Evolutionary conservation across 2,797 vertebrate genomes (phyloP).

Genomic region (Tragelaphus oryx): DNA sequence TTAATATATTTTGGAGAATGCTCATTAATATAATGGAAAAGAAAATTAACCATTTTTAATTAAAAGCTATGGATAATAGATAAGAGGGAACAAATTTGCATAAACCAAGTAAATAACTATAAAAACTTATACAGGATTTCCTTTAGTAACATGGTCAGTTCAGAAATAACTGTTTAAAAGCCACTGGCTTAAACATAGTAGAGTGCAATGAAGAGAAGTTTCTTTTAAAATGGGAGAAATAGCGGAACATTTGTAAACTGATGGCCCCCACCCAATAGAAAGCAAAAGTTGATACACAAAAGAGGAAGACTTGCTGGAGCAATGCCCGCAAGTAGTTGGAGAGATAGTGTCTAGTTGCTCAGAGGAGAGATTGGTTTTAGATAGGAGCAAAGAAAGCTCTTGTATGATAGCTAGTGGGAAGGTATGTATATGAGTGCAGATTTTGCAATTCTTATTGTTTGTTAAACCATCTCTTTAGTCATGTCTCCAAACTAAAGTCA

Average conservation of each 20-base stretch:
- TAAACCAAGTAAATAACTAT: constrained; percentile 5
- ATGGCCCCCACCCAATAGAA: background rate
- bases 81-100: background rate
- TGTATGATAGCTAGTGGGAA: background rate
- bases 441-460: background rate
- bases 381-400: background rate
- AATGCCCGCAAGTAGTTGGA: background rate
- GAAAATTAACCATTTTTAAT: background rate
- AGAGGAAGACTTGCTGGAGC: background rate
- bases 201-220: background rate
- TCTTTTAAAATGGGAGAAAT: background rate
- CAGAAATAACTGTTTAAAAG: background rate
- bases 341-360: background rate
- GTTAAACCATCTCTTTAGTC: background rate
- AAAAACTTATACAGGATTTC: background rate
- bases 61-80: background rate
- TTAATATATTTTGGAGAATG: background rate
- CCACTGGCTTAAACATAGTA: background rate
- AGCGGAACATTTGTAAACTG: background rate
- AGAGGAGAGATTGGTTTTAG: background rate
- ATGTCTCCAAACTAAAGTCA: background rate
- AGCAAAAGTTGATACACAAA: background rate
- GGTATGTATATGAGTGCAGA: background rate
- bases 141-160: background rate
- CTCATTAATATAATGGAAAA: background rate